Conservation (phyloP, 2,797 vertebrate genomes). For the Enteromius paludinosus region DNA sequence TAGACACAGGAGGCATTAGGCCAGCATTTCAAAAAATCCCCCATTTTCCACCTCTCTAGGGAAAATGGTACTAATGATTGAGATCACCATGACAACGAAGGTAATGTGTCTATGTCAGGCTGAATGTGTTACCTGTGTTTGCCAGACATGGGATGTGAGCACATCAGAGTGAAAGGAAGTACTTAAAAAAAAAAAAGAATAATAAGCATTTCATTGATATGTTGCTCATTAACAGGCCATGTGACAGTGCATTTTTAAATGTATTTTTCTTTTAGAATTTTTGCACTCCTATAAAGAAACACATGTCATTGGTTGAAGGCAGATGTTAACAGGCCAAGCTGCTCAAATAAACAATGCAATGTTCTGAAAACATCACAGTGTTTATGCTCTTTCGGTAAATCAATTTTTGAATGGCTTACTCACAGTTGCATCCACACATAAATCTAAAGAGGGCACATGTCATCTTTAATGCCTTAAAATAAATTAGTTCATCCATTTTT, state of each 20-base stretch:
- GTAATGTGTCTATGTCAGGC: conserved; percentile 42
- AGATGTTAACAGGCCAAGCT: not conserved
- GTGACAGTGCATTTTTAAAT: not conserved
- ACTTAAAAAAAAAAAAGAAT: not conserved
- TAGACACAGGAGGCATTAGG: conserved; percentile 51
- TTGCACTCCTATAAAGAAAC: not conserved
- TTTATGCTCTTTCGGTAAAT: not conserved
- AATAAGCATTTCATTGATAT: not conserved
- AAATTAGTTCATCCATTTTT: not conserved
- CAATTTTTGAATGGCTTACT: not conserved
- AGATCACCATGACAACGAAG: conserved; percentile 46
- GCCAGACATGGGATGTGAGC: conserved; percentile 12
- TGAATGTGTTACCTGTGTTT: conserved; percentile 49
- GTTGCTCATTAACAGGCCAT: not conserved
- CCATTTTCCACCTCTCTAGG: conserved; percentile 47
- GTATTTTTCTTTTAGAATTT: not conserved
- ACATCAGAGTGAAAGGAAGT: not conserved
- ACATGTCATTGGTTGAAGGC: not conserved
- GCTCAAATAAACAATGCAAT: not conserved
- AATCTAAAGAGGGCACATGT: not conserved
- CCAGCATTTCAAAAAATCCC: conserved; percentile 50
- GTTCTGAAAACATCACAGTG: not conserved
- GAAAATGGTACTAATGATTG: conserved; percentile 52
- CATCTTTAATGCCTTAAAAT: conserved; percentile 4
- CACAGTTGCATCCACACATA: not conserved